Conservation (phyloP, 2,113 vertebrate species). For the Calyptommatus sinebrachiatus region DNA sequence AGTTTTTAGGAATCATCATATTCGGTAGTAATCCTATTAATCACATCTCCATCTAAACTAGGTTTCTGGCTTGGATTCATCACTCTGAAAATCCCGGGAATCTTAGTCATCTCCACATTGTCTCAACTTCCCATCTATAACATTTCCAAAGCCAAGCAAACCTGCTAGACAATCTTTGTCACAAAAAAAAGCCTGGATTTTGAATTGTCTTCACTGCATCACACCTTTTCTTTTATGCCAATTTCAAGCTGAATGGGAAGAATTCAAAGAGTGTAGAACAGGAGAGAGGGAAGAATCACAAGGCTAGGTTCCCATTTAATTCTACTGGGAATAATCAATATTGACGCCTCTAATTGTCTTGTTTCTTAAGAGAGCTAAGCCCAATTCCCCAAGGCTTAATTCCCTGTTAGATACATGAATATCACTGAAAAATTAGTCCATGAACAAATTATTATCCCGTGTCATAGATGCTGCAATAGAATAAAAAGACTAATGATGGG, state of each 20-base stretch:
- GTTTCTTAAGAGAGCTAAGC: background rate
- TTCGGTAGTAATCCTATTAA: background rate
- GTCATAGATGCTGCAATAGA: background rate
- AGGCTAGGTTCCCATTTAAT: background rate
- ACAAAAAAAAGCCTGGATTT: background rate
- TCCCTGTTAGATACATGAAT: background rate
- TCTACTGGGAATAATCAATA: background rate
- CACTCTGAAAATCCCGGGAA: background rate
- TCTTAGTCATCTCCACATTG: background rate
- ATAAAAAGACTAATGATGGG: background rate
- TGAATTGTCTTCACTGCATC: background rate
- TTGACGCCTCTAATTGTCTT: background rate
- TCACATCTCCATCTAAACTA: background rate
- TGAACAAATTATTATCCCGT: background rate
- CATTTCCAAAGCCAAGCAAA: background rate
- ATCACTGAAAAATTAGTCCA: background rate
- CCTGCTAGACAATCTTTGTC: background rate
- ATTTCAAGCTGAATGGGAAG: background rate
- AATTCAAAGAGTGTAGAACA: background rate
- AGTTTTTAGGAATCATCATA: background rate
- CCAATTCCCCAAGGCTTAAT: background rate
- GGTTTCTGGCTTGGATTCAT: background rate
- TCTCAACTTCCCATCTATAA: background rate
- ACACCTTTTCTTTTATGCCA: background rate
- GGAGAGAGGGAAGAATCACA: background rate